Evolutionary conservation across 2,113 vertebrate genomes (phyloP), one percentile per base, ranked within the genome.

Genomic region (Harpagus bidentatus): DNA sequence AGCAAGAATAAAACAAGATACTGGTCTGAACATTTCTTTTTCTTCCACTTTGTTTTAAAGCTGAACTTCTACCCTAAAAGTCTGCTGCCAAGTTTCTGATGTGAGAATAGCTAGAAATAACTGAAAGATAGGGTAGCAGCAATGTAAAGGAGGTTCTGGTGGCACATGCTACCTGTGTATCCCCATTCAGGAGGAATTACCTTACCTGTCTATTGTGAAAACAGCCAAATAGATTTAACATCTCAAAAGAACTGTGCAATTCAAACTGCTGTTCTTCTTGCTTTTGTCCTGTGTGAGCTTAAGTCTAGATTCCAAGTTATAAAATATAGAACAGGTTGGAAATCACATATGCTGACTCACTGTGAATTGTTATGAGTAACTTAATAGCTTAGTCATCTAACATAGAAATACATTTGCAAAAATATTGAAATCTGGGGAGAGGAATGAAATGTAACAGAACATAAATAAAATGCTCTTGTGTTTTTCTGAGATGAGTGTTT

Each of bases 361-460:
- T 40, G 19, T 87, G 77, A 87, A 94, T 86, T 93, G 81, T 85
- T 95, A 93, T 76, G 84, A 90, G 93, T 85, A 93, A 95, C 82
- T 88, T 94, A 91, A 87, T 90, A 94, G 74, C 74, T 94, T 91
- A 94, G 82, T 95, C 93, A 95, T 91, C 88, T 89, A 94, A 95
- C 43, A 93, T 0, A 80, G 52, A 84, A 56, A 72, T 56, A 52
- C 28, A 76, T 94, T 93, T 96, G 45, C 66, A 95, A 93, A 95
- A 97, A 89, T 89, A 88, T 76, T 95, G 93, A 89, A 93, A 95
- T 80, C 62, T 90, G 29, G 56, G 50, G 90, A 93, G 66, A 95
- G 40, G 81, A 93, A 95, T 87, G 62, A 91, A 76, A 34, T 61
- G 25, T 82, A 82, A 72, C 58, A 89, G 65, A 91, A 86, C 70